Evolutionary conservation across 1,140 invertebrate species (phyloP), one percentile per base, ranked within the genome.

Genomic region (Teleogryllus occipitalis): DNA sequence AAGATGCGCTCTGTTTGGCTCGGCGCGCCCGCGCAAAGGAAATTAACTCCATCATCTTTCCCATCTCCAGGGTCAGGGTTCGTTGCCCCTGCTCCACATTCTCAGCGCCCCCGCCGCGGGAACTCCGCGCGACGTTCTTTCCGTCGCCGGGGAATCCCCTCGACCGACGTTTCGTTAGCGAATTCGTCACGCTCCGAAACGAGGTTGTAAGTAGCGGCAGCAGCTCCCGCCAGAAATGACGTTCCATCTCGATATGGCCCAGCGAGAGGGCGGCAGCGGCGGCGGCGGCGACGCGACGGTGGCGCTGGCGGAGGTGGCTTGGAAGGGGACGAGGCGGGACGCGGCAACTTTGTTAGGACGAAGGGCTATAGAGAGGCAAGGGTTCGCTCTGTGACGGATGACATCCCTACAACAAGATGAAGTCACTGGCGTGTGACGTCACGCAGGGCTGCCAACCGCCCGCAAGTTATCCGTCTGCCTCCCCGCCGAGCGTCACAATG

Each of bases 351-450:
- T 65, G 54, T 65, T 65, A 65, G 54, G 54, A 65, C 54, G 54
- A 18, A 65, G 54, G 54, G 54, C 18, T 65, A 65, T 65, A 65
- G 54, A 65, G 54, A 65, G 54, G 54, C 54, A 65, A 65, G 54
- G 54, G 54, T 65, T 65, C 54, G 54, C 54, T 65, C 54, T 65
- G 54, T 65, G 54, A 65, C 54, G 54, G 54, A 65, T 65, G 54
- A 65, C 54, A 65, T 65, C 54, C 54, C 54, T 65, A 65, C 54
- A 65, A 65, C 54, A 65, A 65, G 54, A 65, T 65, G 54, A 65
- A 65, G 54, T 65, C 54, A 65, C 54, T 65, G 54, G 54, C 54
- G 54, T 65, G 54, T 65, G 54, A 65, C 54, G 54, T 65, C 54
- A 65, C 54, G 54, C 54, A 65, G 54, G 54, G 54, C 54, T 65